Base-by-base conservation (phyloP, 1,140 invertebrate species). In the Limonius californicus region DNA sequence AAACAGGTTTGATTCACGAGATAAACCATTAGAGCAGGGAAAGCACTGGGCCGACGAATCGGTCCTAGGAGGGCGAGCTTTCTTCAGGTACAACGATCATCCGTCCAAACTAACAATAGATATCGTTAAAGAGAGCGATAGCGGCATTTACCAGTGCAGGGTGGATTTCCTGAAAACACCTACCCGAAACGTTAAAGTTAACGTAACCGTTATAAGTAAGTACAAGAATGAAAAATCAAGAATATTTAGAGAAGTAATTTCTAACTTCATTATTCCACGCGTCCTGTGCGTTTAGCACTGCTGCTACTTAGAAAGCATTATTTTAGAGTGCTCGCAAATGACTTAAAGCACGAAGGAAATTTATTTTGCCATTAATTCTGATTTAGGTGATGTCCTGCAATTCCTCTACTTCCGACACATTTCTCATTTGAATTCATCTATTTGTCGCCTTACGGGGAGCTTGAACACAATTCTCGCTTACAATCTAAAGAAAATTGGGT, bases 161-260 rank as follows among this genome's bases (percentile, higher is more conserved):
- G 90, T 94, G 47, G 92, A 95, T 79, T 95, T 94, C 79, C 88
- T 89, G 69, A 88, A 89, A 72, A 91, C 90, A 21, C 91, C 91
- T 0, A 95, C 92, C 1, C 84, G 90, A 68, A 93, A 94, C 77
- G 88, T 88, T 57, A 86, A 89, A 79, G 88, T 94, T 70, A 92
- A 93, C 77, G 81, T 95, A 61, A 92, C 90, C 65, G 88, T 95
- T 61, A 90, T 94, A 70, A 88, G 92, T 95, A 83, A 92, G 91
- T 89, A 39, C n/a, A 39, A 39, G n/a, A 12, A 39, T 12, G 8
- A 9, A 27, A 27, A 27, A 27, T 4, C 3, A 27, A 9, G 23
- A 27, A 3, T 4, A 27, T 27, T 27, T 27, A 27, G 23, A 27
- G 23, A 27, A 27, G n/a, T n/a, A n/a, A 27, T 27, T 27, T 27